A percentile compares a stretch with the other conserved stretches of the same genome.
phyloP scores from a whole-genome alignment of 92 coral and sea anemone genomes.

The Siderastrea siderea region DNA sequence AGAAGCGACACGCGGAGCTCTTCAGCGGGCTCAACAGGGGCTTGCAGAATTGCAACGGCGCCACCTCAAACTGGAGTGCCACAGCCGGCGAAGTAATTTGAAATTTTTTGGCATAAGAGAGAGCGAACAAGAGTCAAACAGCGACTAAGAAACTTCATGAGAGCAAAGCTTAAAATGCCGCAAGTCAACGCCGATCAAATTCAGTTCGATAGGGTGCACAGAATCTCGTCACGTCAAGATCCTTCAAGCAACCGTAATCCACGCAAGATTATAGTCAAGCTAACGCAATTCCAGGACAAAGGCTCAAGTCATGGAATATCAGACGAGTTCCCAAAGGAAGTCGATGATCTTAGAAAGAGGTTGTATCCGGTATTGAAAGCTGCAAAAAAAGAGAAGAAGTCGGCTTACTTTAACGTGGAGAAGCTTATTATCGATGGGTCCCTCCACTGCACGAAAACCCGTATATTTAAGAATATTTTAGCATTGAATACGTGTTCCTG shows the following conservation, averaged over 20 bases:
- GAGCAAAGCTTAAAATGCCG: neutral
- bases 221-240: neutral
- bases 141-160: neutral
- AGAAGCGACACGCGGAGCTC: no score
- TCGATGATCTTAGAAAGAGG: conserved; percentile 3
- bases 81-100: neutral
- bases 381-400: neutral
- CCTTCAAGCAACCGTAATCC: neutral
- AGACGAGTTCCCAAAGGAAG: conserved; percentile 15
- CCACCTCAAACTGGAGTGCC: neutral
- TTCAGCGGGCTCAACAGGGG: no score
- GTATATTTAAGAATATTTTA: no score
- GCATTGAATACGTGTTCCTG: no score
- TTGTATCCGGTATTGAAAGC: conserved; percentile 5
- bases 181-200: neutral
- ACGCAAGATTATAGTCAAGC: neutral
- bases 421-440: conserved; percentile 17
- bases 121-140: neutral
- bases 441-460: no score
- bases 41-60: neutral
- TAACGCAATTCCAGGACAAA: neutral
- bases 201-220: neutral
- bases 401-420: conserved; percentile 13
- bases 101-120: neutral
- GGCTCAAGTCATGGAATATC: neutral